A percentile compares a stretch with the other conserved stretches of the same genome.
These are phyloP conservation scores for Grallaria varia DNA, from an alignment of 2,113 vertebrate species.

Conservation along the genomic window DNA sequence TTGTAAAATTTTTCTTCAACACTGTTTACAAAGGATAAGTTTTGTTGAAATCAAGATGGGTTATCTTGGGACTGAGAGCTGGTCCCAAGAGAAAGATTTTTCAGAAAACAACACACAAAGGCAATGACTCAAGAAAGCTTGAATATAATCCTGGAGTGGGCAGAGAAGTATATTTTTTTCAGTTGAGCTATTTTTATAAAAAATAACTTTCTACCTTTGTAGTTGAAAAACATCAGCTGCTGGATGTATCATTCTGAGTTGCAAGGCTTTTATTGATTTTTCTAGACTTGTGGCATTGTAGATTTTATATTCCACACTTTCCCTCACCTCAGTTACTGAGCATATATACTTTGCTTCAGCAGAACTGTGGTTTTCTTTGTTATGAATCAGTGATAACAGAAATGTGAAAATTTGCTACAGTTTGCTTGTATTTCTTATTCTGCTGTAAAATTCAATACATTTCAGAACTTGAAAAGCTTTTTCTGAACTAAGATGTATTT, in stretches of 20 bases:
- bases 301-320: neutral
- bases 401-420: neutral
- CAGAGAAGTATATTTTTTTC: neutral
- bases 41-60: neutral
- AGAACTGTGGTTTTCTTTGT: constrained; percentile 16
- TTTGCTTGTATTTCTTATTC: neutral
- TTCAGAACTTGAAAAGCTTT: neutral
- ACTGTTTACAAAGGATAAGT: neutral
- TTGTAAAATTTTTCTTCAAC: neutral
- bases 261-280: constrained; percentile 11
- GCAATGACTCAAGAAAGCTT: neutral
- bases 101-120: neutral
- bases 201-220: neutral
- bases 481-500: neutral
- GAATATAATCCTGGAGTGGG: neutral
- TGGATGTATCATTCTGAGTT: neutral
- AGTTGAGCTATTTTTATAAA: neutral
- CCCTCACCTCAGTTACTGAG: neutral
- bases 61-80: neutral
- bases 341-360: neutral
- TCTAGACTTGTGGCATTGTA: neutral
- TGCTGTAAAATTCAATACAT: neutral
- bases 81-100: neutral
- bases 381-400: neutral
- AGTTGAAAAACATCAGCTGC: neutral